Conservation (phyloP, 92 coral and sea anemone species). For the Siderastrea siderea region DNA sequence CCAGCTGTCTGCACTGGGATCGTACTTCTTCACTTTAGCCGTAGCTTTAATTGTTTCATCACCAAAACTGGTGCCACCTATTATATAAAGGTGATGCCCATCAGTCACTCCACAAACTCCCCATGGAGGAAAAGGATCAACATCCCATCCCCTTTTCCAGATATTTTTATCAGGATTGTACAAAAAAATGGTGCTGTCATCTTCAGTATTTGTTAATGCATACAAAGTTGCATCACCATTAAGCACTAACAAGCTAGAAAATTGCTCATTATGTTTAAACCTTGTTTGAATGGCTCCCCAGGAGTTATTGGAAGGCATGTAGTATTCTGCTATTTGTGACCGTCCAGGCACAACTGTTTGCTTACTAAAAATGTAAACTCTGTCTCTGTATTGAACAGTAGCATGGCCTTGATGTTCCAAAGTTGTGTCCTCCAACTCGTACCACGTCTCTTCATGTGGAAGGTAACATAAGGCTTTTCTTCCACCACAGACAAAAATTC, state of each 20-base stretch:
- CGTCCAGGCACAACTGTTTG: background rate
- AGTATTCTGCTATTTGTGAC: background rate
- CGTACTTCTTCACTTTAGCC: background rate
- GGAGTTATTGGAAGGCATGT: background rate
- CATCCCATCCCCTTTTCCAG: background rate
- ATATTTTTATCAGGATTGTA: background rate
- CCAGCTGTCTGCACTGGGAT: background rate
- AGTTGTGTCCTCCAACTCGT: background rate
- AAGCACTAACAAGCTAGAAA: background rate
- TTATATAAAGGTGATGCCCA: background rate
- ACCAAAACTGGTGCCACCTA: background rate
- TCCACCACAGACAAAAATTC: background rate
- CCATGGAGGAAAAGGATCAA: background rate
- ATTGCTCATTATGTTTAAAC: background rate
- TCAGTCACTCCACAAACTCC: background rate
- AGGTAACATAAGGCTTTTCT: background rate
- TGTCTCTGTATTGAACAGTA: background rate
- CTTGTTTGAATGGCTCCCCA: background rate
- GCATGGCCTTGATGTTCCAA: conserved; percentile 6
- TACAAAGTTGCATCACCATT: background rate
- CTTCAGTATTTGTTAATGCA: background rate
- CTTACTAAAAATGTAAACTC: background rate
- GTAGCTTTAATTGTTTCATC: background rate
- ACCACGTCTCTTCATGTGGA: background rate
- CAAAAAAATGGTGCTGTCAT: background rate